Conservation (phyloP, 2,888 invertebrate species). For the Pandemis cinnamomeana region DNA sequence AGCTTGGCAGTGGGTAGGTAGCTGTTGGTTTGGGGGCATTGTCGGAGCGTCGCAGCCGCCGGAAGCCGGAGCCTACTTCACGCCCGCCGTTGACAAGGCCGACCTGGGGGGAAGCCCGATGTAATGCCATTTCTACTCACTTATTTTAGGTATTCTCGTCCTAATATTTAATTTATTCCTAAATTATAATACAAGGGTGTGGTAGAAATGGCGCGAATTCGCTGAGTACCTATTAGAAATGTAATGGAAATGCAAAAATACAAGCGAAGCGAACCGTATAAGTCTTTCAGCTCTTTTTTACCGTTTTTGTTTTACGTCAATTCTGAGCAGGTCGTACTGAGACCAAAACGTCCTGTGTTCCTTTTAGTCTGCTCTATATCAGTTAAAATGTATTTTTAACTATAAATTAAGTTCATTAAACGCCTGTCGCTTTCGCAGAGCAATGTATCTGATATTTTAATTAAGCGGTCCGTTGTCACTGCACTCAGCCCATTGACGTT, state of each 20-base stretch:
- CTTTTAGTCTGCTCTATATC: too few species aligned
- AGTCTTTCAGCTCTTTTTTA: too few species aligned
- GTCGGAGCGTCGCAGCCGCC: conserved; percentile 46
- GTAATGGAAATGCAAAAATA: neutral
- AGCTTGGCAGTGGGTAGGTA: conserved; percentile 10
- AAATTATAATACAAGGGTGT: conserved; percentile 1
- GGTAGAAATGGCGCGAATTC: neutral
- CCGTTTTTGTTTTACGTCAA: too few species aligned
- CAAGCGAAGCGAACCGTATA: too few species aligned
- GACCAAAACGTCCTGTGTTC: too few species aligned
- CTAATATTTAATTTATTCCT: conserved; percentile 19
- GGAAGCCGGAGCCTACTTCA: conserved; percentile 72
- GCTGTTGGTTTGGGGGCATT: conserved; percentile 25
- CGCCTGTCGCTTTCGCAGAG: conserved; percentile 42
- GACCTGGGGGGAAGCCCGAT: conserved; percentile 11
- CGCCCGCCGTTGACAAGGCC: conserved; percentile 66
- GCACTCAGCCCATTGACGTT: conserved; percentile 43
- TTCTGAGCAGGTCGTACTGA: too few species aligned
- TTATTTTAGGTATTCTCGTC: conserved; percentile 8
- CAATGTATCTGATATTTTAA: conserved; percentile 57
- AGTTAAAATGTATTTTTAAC: too few species aligned
- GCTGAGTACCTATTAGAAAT: neutral
- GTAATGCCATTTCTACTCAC: conserved; percentile 15
- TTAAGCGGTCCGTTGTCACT: conserved; percentile 52
- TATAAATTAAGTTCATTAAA: conserved; percentile 16